Evolutionary conservation across 2,797 vertebrate genomes (phyloP).

Genomic region (Rhadinocentrus ornatus): DNA sequence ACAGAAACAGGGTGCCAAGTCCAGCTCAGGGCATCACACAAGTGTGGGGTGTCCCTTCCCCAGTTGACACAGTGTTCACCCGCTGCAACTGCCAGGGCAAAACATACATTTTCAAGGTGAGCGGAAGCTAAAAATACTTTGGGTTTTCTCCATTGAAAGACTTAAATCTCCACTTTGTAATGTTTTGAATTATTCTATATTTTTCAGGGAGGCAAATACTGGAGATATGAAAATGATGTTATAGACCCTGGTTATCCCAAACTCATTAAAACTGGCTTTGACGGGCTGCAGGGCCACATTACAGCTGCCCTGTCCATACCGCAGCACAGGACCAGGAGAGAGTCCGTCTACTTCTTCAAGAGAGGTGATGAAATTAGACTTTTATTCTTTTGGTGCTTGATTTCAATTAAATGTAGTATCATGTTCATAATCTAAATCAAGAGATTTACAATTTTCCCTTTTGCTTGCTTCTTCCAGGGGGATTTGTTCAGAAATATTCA

Average conservation of each 20-base stretch:
- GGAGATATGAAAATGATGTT: conserved; percentile 91
- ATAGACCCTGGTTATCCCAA: conserved; percentile 90
- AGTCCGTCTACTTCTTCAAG: conserved; percentile 96
- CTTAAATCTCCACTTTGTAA: not conserved
- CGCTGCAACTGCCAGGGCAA: conserved; percentile 96
- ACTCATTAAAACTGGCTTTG: conserved; percentile 85
- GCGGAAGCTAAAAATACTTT: not conserved
- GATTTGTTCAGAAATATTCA: conserved; percentile 89
- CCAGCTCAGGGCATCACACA: conserved; percentile 85
- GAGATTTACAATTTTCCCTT: not conserved
- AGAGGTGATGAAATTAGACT: conserved; percentile 81
- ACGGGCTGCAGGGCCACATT: conserved; percentile 88
- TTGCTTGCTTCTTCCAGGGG: conserved; percentile 79
- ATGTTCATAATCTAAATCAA: not conserved
- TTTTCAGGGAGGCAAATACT: conserved; percentile 87
- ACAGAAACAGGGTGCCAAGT: conserved; percentile 78
- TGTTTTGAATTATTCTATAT: not conserved
- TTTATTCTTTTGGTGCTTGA: not conserved
- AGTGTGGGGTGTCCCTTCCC: conserved; percentile 93
- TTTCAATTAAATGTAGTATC: not conserved
- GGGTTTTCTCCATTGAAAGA: no score
- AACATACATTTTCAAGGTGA: conserved; percentile 96
- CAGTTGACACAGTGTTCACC: conserved; percentile 93
- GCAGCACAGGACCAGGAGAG: conserved; percentile 82
- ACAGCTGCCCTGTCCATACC: conserved; percentile 91